Conservation (phyloP, 2,888 invertebrate species). For the Podabrus alpinus region DNA sequence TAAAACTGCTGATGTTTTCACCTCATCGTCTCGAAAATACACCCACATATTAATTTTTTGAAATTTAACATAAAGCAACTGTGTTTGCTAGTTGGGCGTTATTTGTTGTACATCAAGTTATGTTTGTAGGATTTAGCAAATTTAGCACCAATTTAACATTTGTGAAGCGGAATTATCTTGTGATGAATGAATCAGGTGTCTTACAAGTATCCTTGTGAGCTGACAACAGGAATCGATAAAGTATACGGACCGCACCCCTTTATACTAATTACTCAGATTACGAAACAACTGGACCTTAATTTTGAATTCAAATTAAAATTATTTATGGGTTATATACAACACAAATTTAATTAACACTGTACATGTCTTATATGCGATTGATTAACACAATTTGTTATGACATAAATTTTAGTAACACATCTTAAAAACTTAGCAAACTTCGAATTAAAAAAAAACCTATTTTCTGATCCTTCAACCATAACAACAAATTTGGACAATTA, state of each 20-base stretch:
- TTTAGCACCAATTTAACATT: slow-evolving; percentile 17
- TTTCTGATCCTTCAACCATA: background rate
- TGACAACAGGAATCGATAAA: slow-evolving; percentile 14
- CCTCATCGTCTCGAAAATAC: background rate
- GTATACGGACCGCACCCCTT: slow-evolving; percentile 18
- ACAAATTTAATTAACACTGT: background rate
- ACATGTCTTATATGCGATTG: background rate
- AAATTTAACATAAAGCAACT: background rate
- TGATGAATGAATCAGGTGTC: slow-evolving; percentile 33
- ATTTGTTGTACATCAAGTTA: background rate
- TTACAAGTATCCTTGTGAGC: slow-evolving; percentile 12
- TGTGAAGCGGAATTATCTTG: slow-evolving; percentile 26
- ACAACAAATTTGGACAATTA: background rate
- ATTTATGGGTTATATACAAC: background rate
- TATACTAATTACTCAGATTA: slow-evolving; percentile 17
- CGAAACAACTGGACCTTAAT: slow-evolving; percentile 10
- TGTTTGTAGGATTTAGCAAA: background rate
- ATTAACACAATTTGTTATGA: background rate
- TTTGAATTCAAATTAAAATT: background rate
- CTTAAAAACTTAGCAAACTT: background rate
- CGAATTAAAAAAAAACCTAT: background rate
- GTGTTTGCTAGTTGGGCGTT: background rate
- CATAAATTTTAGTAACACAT: background rate
- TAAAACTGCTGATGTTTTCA: background rate
- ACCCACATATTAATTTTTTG: background rate